A percentile compares a stretch with the other conserved stretches of the same genome.
Conservation (phyloP, 2,888 invertebrate genomes). For the Schrankia costaestrigalis region DNA sequence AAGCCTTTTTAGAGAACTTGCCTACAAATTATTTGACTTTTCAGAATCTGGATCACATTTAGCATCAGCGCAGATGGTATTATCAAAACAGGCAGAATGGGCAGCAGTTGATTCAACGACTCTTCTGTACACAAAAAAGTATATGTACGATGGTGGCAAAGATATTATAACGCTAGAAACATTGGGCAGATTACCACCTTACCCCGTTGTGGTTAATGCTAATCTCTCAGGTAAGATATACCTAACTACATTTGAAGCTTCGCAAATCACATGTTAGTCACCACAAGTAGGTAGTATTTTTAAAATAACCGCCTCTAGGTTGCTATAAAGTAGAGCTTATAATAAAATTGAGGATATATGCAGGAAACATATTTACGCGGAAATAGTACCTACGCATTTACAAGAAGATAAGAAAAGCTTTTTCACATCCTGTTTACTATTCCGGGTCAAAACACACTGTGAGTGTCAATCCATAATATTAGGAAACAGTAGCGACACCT, state of each 20-base stretch:
- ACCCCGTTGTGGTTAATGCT: slow-evolving; percentile 82
- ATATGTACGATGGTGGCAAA: slow-evolving; percentile 79
- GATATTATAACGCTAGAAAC: slow-evolving; percentile 81
- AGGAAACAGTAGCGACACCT: too few species aligned
- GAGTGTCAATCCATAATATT: too few species aligned
- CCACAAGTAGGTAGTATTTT: too few species aligned
- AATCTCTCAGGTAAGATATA: slow-evolving; percentile 74
- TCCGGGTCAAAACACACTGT: too few species aligned
- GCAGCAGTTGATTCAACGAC: slow-evolving; percentile 84
- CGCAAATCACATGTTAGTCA: neutral
- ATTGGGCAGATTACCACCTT: slow-evolving; percentile 84
- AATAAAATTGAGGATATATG: too few species aligned
- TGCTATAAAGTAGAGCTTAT: too few species aligned
- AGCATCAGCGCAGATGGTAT: slow-evolving; percentile 82
- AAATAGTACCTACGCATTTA: too few species aligned
- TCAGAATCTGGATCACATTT: slow-evolving; percentile 82
- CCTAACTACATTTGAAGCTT: neutral
- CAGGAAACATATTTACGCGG: too few species aligned
- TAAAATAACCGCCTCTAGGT: too few species aligned
- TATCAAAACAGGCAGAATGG: slow-evolving; percentile 82
- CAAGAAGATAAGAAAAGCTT: too few species aligned
- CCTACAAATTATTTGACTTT: slow-evolving; percentile 11
- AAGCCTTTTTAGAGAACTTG: too few species aligned
- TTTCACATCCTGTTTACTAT: too few species aligned
- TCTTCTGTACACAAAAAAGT: slow-evolving; percentile 74